Evolutionary conservation across 2,113 vertebrate genomes (phyloP), one percentile per base, ranked within the genome.

Genomic region (Zosterops pallidus): DNA sequence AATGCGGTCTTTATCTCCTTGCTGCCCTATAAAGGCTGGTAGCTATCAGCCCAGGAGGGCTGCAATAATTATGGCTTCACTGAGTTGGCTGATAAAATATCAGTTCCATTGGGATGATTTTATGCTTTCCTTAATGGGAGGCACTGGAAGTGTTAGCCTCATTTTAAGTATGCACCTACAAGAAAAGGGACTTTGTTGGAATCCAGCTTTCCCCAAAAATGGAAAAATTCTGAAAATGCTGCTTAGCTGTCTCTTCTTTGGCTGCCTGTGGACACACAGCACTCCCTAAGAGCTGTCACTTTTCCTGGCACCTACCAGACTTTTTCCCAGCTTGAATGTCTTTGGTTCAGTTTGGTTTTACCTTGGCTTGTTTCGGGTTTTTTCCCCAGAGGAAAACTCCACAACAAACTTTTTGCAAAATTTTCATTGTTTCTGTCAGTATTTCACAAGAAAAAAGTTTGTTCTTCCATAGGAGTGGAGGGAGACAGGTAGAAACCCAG

Each of bases 1-100:
- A 96, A 68, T 91, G 86, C 90, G 59, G 56, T 28, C 20, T 96
- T 94, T 94, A 89, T 93, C 76, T 89, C 74, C 67, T 70, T 79
- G 62, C 80, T 87, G 86, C 69, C 77, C 75, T 84, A 3, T 85
- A 84, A 87, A 72, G 84, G 67, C 89, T 89, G 56, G 69, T 68
- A 89, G 74, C 92, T 86, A 20, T 91, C 52, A 79, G 56, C 96
- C 94, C 70, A 29, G 42, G 89, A 71, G 96, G 71, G n/a, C 76
- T 84, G 11, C 84, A 52, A 5, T 90, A 94, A 93, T 95, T 90
- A 86, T 1, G 13, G 41, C 68, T 75, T 83, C 49, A 44, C 49
- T 89, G 88, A n/a, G 57, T 83, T 52, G 46, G 63, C 77, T 91
- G 79, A 65, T 96, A 79, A 84, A 83, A 47, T 89, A 76, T 81